A percentile compares a stretch with the other conserved stretches of the same genome.
Conservation (phyloP, 2,797 vertebrate genomes). For the Anguilla megastoma region DNA sequence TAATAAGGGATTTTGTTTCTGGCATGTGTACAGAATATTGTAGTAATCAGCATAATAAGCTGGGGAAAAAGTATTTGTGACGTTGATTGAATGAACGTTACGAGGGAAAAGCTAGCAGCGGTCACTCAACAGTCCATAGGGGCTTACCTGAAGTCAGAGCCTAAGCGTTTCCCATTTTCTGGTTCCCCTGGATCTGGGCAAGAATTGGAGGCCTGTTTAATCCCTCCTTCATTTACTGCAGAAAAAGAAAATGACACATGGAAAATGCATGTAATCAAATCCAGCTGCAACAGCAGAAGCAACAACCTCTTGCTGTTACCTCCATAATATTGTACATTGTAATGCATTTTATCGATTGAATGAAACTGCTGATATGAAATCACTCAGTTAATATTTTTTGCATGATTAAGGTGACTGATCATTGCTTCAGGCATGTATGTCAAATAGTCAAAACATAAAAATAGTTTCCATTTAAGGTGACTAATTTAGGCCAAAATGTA, state of each 20-base stretch:
- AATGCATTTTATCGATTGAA: not conserved
- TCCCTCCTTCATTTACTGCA: slow-evolving; percentile 92
- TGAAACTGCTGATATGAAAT: not conserved
- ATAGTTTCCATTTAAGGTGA: no score
- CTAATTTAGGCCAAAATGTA: no score
- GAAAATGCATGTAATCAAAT: not conserved
- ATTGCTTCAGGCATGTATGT: no score
- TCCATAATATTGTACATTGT: not conserved
- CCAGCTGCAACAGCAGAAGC: not conserved
- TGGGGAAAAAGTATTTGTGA: no score
- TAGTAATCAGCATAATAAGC: no score
- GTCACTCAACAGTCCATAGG: not conserved
- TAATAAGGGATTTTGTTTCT: no score
- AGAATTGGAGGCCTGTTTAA: slow-evolving; percentile 87
- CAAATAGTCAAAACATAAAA: no score
- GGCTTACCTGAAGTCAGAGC: slow-evolving; percentile 89
- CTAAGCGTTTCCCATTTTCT: slow-evolving; percentile 86
- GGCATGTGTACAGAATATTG: no score
- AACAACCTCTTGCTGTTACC: not conserved
- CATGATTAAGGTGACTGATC: no score
- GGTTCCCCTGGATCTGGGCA: slow-evolving; percentile 93
- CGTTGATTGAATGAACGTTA: not conserved
- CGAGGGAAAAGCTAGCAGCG: not conserved
- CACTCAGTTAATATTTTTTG: no score
- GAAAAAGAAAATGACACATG: slow-evolving; percentile 10